These are phyloP conservation scores for Psittacula cyanocephala DNA, from an alignment of 2,113 vertebrate genomes.

Conservation along the genomic window DNA sequence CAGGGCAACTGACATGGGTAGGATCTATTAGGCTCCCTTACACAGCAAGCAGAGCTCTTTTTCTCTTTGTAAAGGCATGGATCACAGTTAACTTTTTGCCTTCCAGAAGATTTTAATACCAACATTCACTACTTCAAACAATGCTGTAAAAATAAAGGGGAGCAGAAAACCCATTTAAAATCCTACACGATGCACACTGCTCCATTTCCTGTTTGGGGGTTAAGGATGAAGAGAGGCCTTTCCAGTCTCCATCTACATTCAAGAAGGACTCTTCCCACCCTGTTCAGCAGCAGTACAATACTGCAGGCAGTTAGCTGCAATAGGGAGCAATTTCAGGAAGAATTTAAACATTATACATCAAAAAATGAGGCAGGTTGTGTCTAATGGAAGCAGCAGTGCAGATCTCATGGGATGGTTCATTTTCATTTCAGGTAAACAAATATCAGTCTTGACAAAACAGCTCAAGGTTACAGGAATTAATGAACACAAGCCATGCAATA, in stretches of 20 bases:
- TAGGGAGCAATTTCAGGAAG: neutral
- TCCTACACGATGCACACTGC: fast-evolving
- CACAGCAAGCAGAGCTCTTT: neutral
- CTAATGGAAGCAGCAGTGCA: neutral
- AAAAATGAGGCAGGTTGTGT: neutral
- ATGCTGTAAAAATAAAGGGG: neutral
- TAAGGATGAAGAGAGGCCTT: neutral
- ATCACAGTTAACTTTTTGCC: neutral
- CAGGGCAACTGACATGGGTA: neutral
- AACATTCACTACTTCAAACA: neutral
- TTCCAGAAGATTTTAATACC: neutral
- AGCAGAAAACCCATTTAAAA: neutral
- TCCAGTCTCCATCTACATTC: neutral
- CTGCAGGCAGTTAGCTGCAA: neutral
- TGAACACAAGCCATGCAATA: neutral
- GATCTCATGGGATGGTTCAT: neutral
- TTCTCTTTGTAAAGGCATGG: neutral
- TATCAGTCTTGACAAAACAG: neutral
- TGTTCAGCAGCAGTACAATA: neutral
- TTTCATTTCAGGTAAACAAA: neutral
- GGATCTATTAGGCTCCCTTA: neutral
- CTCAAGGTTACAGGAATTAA: neutral
- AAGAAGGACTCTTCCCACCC: neutral
- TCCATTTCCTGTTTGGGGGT: fast-evolving
- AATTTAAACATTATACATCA: neutral